Evolutionary conservation across 2,113 vertebrate genomes (phyloP).

Genomic region (Neodontobutis hainanensis): DNA sequence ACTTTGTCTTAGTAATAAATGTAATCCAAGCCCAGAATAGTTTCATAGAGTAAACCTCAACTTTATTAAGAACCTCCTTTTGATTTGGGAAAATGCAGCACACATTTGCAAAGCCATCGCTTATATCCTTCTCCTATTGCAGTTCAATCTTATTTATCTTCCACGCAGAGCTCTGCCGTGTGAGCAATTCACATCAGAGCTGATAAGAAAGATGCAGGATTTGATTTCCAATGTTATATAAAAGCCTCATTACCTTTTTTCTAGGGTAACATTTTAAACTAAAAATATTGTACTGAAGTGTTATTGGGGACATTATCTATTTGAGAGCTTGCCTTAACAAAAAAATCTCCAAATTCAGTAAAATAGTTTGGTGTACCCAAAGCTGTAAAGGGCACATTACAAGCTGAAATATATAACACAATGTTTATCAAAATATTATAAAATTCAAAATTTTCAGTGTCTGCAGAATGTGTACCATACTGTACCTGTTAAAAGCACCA

Average conservation of each 20-base stretch:
- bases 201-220: slow-evolving; percentile 37
- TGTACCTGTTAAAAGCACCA: slow-evolving; percentile 29
- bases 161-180: slow-evolving; percentile 19
- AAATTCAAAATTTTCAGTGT: too few species aligned
- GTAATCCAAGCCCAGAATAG: too few species aligned
- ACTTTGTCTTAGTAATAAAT: too few species aligned
- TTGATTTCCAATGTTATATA: slow-evolving; percentile 17
- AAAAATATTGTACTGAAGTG: background rate
- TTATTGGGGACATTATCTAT: too few species aligned
- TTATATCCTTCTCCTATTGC: slow-evolving; percentile 7
- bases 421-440: too few species aligned
- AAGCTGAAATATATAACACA: too few species aligned
- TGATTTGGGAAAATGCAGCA: slow-evolving; percentile 34
- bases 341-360: too few species aligned
- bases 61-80: background rate
- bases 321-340: too few species aligned
- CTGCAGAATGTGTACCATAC: background rate
- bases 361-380: too few species aligned
- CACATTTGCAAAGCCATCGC: slow-evolving; percentile 43
- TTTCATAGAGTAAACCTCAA: too few species aligned
- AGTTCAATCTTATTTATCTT: slow-evolving; percentile 19
- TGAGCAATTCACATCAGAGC: slow-evolving; percentile 17
- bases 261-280: background rate
- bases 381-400: too few species aligned
- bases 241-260: slow-evolving; percentile 16